Evolutionary conservation across 2,797 vertebrate species (phyloP).

Genomic region (Discoglossus pictus): DNA sequence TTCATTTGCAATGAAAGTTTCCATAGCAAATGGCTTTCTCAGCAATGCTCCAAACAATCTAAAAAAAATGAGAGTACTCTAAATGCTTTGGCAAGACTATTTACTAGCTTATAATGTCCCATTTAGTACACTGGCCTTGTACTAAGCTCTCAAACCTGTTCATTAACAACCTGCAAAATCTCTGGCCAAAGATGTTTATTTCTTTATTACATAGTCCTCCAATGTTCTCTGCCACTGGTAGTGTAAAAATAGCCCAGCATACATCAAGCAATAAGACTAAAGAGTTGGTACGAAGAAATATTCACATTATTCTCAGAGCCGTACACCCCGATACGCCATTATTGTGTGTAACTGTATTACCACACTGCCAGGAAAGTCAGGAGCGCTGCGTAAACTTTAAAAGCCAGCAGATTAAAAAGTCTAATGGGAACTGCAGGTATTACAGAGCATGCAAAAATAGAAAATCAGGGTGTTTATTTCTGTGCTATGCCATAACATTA

Average conservation of each 20-base stretch:
- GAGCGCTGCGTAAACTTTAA: conserved; percentile 42
- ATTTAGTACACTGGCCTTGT: conserved; percentile 8
- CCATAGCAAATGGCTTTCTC: not conserved
- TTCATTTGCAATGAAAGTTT: not conserved
- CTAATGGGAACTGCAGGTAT: not conserved
- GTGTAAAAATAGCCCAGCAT: conserved; percentile 4
- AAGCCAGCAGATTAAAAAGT: conserved; percentile 26
- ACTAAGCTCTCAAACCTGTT: conserved; percentile 10
- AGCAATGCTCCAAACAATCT: conserved; percentile 1
- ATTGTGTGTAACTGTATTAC: conserved; percentile 54
- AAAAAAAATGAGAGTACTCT: not conserved
- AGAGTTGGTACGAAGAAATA: conserved; percentile 14
- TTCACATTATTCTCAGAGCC: conserved; percentile 4
- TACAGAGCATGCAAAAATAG: not conserved
- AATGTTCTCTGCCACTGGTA: not conserved
- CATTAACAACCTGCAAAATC: conserved; percentile 28
- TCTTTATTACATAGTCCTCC: conserved; percentile 2
- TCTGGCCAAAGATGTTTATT: conserved; percentile 31
- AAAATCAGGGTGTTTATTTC: conserved; percentile 7
- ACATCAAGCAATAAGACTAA: conserved; percentile 12
- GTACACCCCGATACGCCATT: conserved; percentile 24
- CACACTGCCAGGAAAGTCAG: conserved; percentile 50
- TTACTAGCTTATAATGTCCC: conserved; percentile 11
- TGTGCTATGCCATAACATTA: not conserved
- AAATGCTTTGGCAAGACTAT: conserved; percentile 8